Evolutionary conservation across 2,113 vertebrate species (phyloP), one percentile per base, ranked within the genome.

Genomic region (Nyctereutes procyonoides): DNA sequence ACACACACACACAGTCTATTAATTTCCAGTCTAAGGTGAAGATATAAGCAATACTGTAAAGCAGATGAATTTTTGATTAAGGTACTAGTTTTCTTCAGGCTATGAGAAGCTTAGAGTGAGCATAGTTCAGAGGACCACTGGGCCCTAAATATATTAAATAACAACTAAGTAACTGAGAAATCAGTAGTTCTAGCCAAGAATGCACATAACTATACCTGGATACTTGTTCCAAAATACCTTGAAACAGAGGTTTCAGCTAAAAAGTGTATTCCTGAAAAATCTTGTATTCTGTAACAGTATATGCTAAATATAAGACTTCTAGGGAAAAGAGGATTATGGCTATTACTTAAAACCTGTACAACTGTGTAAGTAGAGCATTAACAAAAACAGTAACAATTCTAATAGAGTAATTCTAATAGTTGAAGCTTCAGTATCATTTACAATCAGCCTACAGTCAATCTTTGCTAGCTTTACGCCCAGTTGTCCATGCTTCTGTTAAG

Each of bases 121-220:
- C 15, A 62, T 62, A 63, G 10, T 80, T 63, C 20, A 12, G 24
- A 71, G 30, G 43, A 83, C 16, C 86, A 73, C 2, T 87, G 5
- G 87, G 80, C 20, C 28, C 73, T 73, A 82, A 95, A 67, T 20
- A 19, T 67, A 80, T 53, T 86, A 90, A 90, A 73, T 65, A 73
- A 93, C 38, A 2, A 82, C 20, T 77, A 83, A 77, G 67, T 17
- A 79, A 89, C 58, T 91, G 53, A 82, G 86, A 95, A 93, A 69
- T 86, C 9, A 88, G 15, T 63, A 95, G 60, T 80, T 95, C 65
- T 88, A 86, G 90, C 20, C 80, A 87, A 82, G 43, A 92, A 76
- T 63, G n/a, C 4, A 80, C 28, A 35, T 22, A 94, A 60, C 55
- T n/a, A 86, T 35, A 85, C n/a, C 16, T 19, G 16, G 32, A 74